phyloP scores from a whole-genome alignment of 2,888 invertebrate genomes.

The Cartodere bifasciata region DNA sequence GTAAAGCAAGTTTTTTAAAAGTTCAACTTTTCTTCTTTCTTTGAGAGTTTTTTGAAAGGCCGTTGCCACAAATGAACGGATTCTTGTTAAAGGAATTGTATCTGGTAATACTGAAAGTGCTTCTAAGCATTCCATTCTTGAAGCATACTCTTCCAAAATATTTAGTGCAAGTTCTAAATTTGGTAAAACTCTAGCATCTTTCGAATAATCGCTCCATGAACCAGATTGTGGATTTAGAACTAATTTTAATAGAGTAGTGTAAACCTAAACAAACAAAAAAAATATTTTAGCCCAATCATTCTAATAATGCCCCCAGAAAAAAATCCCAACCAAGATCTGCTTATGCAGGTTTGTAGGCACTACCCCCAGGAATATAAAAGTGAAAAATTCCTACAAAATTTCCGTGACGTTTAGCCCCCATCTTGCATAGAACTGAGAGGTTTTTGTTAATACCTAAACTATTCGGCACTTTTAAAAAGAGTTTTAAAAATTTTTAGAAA shows the following conservation, averaged over 20 bases:
- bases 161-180: conserved; percentile 69
- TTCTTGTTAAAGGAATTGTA: conserved; percentile 58
- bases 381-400: too few relatives aligned
- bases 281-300: too few relatives aligned
- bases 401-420: too few relatives aligned
- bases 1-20: conserved; percentile 70
- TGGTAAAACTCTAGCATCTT: conserved; percentile 50
- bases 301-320: too few relatives aligned
- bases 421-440: too few relatives aligned
- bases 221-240: conserved; percentile 29
- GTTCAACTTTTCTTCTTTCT: conserved; percentile 58
- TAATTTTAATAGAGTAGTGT: conserved; percentile 31
- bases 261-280: too few relatives aligned
- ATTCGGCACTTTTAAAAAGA: too few relatives aligned
- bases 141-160: conserved; percentile 72
- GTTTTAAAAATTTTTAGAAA: too few relatives aligned
- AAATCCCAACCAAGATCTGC: too few relatives aligned
- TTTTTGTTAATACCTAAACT: too few relatives aligned
- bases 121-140: conserved; percentile 71
- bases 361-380: too few relatives aligned
- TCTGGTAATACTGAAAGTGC: conserved; percentile 71
- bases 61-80: conserved; percentile 40
- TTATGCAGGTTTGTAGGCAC: too few relatives aligned
- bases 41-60: conserved; percentile 63
- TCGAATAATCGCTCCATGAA: conserved; percentile 23